phyloP scores from a whole-genome alignment of 92 coral and sea anemone species.

The Micromussa lordhowensis region DNA sequence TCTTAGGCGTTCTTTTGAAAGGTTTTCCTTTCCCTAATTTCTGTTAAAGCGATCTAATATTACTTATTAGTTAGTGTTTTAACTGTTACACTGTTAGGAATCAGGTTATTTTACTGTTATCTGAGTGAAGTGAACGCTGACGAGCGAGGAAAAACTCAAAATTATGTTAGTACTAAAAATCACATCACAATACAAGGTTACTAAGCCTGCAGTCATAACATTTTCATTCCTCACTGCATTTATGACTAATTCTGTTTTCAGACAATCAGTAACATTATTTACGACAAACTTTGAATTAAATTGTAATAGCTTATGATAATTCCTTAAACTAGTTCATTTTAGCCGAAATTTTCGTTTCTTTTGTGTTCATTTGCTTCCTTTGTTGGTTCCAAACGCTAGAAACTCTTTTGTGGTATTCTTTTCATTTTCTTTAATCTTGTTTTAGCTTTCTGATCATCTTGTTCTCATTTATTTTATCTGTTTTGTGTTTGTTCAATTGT shows the following conservation, averaged over 20 bases:
- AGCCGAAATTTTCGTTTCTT: not conserved
- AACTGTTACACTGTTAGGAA: slow-evolving; percentile 1
- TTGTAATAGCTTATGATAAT: not conserved
- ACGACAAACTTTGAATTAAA: too few species aligned
- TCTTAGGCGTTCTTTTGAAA: not conserved
- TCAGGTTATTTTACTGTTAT: slow-evolving; percentile 9
- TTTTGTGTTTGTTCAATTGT: not conserved
- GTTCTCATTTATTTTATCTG: not conserved
- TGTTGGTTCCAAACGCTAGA: not conserved
- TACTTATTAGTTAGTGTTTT: not conserved
- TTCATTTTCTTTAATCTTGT: not conserved
- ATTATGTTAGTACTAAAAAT: slow-evolving; percentile 17
- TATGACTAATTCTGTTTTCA: not conserved
- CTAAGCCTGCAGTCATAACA: not conserved
- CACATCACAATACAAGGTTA: not conserved
- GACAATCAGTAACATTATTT: too few species aligned
- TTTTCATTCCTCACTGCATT: not conserved
- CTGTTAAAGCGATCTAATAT: not conserved
- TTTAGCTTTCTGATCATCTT: not conserved
- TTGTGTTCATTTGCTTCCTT: not conserved
- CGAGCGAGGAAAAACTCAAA: not conserved
- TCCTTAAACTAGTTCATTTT: not conserved
- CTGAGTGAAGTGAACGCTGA: slow-evolving; percentile 8
- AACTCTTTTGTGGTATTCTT: not conserved
- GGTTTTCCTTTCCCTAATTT: not conserved